Base-by-base conservation (phyloP, 1,140 invertebrate genomes). In the Lepeophtheirus salmonis region DNA sequence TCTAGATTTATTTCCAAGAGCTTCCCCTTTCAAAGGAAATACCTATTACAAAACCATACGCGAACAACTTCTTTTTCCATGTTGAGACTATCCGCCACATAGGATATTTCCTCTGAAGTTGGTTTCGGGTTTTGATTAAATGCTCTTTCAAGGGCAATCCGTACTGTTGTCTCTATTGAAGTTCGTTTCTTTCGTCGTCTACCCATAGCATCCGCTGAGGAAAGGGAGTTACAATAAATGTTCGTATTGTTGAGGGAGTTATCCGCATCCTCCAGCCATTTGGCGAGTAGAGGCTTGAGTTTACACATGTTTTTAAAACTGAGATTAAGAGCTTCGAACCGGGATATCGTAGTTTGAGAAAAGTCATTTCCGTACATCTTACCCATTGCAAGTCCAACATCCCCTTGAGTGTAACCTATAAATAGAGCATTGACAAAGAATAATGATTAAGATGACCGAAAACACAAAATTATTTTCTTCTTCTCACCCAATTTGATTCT, bases 281-380 rank as follows among this genome's bases (percentile, higher is more conserved):
- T 95, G 70, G 96, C 88, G 4, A 98, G 77, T 50, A 97, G 73
- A 0, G 94, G 94, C 72, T 97, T 97, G 67, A 97, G 74, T 72
- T 98, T 98, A 76, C 94, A 97, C 94, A 98, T 98, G 69, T 98
- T 98, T 72, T 97, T 97, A 74, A 97, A 97, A 64, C 90, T 96
- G 20, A 98, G 77, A 72, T 98, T 97, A 24, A 97, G 76, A 0
- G 94, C 94, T 73, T 98, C 94, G 72, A 98, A 98, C 70, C 94
- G 77, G 21, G 90, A 97, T 64, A 97, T 98, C 30, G 94, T 98
- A 18, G 94, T 98, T 74, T 98, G 94, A 13, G 91, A 97, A 74
- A 97, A 97, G 70, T 97, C 94, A 70, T 97, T 97, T 49, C 92
- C 91, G 69, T 97, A 97, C 0, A 97, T 76, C 71, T 96, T 96